Conservation (phyloP, 2,888 invertebrate species). For the Aricia artaxerxes region DNA sequence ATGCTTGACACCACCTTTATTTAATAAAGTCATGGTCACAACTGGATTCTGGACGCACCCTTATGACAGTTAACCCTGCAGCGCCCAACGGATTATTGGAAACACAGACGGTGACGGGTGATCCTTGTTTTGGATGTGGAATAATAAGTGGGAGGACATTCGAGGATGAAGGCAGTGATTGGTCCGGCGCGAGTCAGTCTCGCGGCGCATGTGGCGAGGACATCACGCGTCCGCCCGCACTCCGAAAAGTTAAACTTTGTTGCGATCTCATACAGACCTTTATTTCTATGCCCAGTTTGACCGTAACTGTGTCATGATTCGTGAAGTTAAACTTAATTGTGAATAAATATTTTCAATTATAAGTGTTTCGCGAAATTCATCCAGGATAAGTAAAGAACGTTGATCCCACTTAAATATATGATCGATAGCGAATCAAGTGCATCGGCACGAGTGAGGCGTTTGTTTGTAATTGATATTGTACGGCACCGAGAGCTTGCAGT, state of each 20-base stretch:
- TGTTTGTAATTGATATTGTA: slow-evolving; percentile 31
- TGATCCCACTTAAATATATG: slow-evolving; percentile 68
- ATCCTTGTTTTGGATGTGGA: not conserved
- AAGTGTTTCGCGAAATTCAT: slow-evolving; percentile 57
- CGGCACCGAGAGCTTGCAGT: not conserved
- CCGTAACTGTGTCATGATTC: not conserved
- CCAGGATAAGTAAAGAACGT: slow-evolving; percentile 58
- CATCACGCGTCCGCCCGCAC: not conserved
- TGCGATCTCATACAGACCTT: slow-evolving; percentile 14
- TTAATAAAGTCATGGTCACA: too few relatives aligned
- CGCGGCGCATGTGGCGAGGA: slow-evolving; percentile 9
- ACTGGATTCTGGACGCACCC: too few relatives aligned
- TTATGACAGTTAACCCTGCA: not conserved
- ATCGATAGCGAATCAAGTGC: slow-evolving; percentile 58
- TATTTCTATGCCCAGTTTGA: not conserved
- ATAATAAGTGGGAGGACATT: slow-evolving; percentile 9
- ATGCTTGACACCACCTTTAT: too few relatives aligned
- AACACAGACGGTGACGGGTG: not conserved
- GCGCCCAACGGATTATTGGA: not conserved
- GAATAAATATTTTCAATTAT: slow-evolving; percentile 35
- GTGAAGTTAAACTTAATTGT: slow-evolving; percentile 24
- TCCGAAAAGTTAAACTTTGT: not conserved
- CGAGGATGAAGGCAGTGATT: not conserved
- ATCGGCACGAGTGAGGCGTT: slow-evolving; percentile 35
- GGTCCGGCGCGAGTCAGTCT: not conserved